Evolutionary conservation across 2,113 vertebrate genomes (phyloP).

Genomic region (Clarias batrachus): DNA sequence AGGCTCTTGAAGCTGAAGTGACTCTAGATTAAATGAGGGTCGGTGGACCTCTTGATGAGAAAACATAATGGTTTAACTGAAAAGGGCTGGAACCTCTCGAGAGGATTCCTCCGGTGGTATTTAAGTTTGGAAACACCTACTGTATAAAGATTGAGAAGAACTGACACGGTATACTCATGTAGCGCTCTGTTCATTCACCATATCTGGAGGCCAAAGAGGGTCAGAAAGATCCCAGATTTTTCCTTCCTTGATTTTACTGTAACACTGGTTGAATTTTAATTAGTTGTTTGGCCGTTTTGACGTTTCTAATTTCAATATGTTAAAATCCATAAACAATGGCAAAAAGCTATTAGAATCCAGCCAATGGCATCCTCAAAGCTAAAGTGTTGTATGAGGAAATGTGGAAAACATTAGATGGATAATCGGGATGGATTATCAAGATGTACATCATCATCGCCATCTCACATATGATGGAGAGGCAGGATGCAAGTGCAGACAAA

Average conservation of each 20-base stretch:
- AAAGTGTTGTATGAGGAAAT: not conserved
- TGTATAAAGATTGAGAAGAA: not conserved
- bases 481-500: no score
- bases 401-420: not conserved
- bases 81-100: conserved; percentile 72
- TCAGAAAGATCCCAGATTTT: not conserved
- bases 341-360: not conserved
- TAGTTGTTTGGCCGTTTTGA: not conserved
- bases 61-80: conserved; percentile 79
- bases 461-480: no score
- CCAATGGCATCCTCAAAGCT: not conserved
- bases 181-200: no score
- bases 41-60: conserved; percentile 75
- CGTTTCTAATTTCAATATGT: not conserved
- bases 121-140: conserved; percentile 12
- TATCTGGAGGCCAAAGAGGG: not conserved
- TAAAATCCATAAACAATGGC: not conserved
- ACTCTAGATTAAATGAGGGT: conserved; percentile 77
- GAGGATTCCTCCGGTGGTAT: conserved; percentile 65
- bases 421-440: no score
- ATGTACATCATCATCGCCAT: no score
- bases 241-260: not conserved
- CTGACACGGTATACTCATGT: not conserved
- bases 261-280: not conserved
- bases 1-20: conserved; percentile 71